Conservation (phyloP, 30 jellyfish, hydroid and myxozoan genomes). For the Sanderia malayensis region DNA sequence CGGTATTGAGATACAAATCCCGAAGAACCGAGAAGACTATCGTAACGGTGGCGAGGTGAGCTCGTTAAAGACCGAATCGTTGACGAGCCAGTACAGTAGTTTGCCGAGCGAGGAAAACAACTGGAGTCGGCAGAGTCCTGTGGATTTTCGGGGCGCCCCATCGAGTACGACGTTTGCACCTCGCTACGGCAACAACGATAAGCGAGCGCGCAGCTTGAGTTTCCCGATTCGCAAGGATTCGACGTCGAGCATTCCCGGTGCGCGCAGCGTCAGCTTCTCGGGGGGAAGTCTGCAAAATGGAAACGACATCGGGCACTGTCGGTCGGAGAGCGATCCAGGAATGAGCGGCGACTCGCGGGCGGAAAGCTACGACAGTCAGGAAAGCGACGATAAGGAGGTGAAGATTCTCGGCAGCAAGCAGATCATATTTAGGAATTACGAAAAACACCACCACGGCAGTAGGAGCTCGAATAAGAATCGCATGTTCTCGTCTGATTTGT, state of each 20-base stretch:
- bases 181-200: constrained; percentile 24
- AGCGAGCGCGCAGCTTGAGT: constrained; percentile 89
- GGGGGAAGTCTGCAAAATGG: constrained; percentile 51
- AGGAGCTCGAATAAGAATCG: constrained; percentile 20
- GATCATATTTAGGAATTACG: constrained; percentile 1
- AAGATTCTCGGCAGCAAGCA: neutral
- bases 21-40: constrained; percentile 7
- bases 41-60: constrained; percentile 26
- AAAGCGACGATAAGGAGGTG: constrained; percentile 46
- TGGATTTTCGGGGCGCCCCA: constrained; percentile 35
- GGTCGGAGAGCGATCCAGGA: constrained; percentile 93
- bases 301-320: constrained; percentile 19
- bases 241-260: constrained; percentile 26
- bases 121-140: constrained; percentile 55
- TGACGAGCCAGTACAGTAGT: constrained; percentile 53
- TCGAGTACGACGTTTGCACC: no score
- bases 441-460: neutral
- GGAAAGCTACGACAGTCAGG: constrained; percentile 75
- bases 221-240: constrained; percentile 51
- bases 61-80: constrained; percentile 55
- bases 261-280: constrained; percentile 92
- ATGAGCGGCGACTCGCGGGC: constrained; percentile 61
- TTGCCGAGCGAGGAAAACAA: constrained; percentile 65
- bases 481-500: constrained; percentile 11
- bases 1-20: constrained; percentile 40